phyloP scores from a whole-genome alignment of 2,797 vertebrate species.

The Chrosomus eos region DNA sequence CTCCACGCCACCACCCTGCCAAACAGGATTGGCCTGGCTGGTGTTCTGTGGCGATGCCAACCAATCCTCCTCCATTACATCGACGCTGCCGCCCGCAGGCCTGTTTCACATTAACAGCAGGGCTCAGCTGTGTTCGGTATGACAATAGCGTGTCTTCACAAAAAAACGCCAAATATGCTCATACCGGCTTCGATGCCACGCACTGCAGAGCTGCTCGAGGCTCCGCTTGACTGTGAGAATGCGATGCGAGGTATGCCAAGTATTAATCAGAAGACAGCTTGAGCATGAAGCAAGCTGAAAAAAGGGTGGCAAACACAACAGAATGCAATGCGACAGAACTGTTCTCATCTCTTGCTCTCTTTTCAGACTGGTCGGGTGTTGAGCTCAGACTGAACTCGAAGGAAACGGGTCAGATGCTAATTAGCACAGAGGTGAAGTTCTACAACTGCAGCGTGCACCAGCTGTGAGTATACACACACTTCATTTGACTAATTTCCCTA shows the following conservation, averaged over 20 bases:
- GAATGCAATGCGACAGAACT: constrained; percentile 14
- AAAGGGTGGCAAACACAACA: constrained; percentile 24
- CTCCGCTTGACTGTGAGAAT: constrained; percentile 36
- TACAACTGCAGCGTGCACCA: constrained; percentile 99
- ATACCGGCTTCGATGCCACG: constrained; percentile 33
- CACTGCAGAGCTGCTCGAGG: constrained; percentile 36
- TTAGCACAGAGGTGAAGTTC: constrained; percentile 98
- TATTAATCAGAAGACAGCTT: constrained; percentile 49
- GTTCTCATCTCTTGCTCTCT: constrained; percentile 6
- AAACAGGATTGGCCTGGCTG: constrained; percentile 54
- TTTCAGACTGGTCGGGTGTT: constrained; percentile 92
- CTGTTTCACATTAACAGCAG: constrained; percentile 42
- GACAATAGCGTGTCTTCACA: constrained; percentile 20
- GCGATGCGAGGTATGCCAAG: constrained; percentile 25
- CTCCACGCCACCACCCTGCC: constrained; percentile 46
- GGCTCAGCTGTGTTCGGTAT: constrained; percentile 42
- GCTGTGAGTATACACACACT: constrained; percentile 82
- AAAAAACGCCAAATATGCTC: constrained; percentile 24
- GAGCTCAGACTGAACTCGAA: constrained; percentile 92
- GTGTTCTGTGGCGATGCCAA: constrained; percentile 32
- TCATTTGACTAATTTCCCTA: constrained; percentile 1
- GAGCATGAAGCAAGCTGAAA: constrained; percentile 48
- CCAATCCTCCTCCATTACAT: constrained; percentile 27
- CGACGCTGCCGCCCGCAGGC: constrained; percentile 23
- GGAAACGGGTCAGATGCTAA: constrained; percentile 93